Evolutionary conservation across 2,797 vertebrate genomes (phyloP).

Genomic region (Ataeniobius toweri): DNA sequence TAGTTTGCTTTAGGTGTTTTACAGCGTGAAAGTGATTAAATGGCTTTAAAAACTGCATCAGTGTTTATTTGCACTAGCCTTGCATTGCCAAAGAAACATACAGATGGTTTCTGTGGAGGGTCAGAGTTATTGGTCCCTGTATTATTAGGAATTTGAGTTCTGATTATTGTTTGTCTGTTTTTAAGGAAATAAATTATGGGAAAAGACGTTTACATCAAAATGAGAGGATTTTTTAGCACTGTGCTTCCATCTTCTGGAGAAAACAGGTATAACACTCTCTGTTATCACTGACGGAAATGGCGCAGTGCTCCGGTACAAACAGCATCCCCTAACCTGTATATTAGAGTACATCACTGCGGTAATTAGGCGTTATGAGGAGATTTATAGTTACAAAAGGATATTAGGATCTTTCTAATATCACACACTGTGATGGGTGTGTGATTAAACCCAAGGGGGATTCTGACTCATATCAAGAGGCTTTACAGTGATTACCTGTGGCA

Average conservation of each 20-base stretch:
- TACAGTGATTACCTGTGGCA: background rate
- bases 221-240: background rate
- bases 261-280: background rate
- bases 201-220: background rate
- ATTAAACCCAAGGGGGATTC: background rate
- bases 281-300: too few relatives aligned
- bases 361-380: too few relatives aligned
- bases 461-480: background rate
- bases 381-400: too few relatives aligned
- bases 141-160: background rate
- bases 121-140: background rate
- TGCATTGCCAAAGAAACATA: background rate
- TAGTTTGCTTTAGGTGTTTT: background rate
- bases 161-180: background rate
- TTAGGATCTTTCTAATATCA: too few relatives aligned
- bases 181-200: background rate
- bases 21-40: background rate
- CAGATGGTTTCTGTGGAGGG: background rate
- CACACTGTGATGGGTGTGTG: background rate
- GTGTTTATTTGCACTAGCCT: background rate
- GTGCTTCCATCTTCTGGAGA: slow-evolving; percentile 47
- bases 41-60: background rate
- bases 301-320: background rate
- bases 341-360: too few relatives aligned
- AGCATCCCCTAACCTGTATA: background rate